Percentiles rank a stretch among this genome's conserved stretches.
These are phyloP conservation scores for Mustelus asterias DNA, from an alignment of 2,113 vertebrate genomes.

Conservation along the genomic window DNA sequence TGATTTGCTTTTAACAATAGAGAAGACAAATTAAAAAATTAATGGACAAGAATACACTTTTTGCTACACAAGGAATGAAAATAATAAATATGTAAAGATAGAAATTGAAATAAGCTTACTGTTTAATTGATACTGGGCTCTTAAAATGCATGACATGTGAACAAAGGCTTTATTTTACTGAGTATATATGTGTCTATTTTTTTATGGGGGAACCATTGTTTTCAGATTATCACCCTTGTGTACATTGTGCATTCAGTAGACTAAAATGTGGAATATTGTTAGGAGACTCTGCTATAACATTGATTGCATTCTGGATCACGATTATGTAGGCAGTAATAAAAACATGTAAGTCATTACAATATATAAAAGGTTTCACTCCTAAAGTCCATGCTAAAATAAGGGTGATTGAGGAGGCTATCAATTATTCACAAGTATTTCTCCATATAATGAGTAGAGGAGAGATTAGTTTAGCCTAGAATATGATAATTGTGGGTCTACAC, in stretches of 20 bases:
- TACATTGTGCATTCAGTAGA: background rate
- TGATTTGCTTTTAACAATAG: background rate
- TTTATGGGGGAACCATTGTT: background rate
- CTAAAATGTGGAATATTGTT: background rate
- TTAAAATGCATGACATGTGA: background rate
- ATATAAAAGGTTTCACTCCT: background rate
- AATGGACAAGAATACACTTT: background rate
- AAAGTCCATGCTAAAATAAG: background rate
- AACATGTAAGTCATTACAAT: background rate
- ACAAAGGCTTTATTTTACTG: background rate
- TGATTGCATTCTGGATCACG: background rate
- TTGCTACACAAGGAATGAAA: background rate
- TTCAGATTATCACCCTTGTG: background rate
- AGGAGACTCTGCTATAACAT: background rate
- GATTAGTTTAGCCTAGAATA: background rate
- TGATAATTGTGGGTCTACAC: background rate
- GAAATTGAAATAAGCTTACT: background rate
- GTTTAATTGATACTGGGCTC: background rate
- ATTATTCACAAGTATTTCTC: background rate
- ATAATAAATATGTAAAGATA: background rate
- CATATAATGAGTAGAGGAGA: background rate
- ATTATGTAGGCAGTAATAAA: background rate
- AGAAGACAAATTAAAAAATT: background rate
- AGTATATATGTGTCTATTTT: background rate
- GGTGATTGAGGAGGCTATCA: background rate